phyloP scores from a whole-genome alignment of 2,113 vertebrate species.

The Trochalopteron elliotii region DNA sequence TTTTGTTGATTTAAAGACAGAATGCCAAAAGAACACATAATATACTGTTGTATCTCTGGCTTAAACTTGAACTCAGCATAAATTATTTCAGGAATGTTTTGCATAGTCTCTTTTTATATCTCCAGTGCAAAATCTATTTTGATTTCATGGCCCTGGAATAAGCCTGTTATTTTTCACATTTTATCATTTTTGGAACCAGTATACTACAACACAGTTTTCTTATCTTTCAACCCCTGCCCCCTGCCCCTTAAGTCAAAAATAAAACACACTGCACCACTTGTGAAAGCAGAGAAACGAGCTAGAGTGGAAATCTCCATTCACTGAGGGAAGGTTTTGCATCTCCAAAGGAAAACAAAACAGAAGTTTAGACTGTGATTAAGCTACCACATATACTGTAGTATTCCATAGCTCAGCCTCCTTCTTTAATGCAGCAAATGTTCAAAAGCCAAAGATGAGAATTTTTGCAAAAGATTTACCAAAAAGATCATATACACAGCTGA shows the following conservation, averaged over 20 bases:
- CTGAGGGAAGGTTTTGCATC: not conserved
- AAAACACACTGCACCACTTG: conserved; percentile 24
- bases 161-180: conserved; percentile 57
- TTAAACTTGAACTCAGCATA: conserved; percentile 63
- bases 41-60: conserved; percentile 38
- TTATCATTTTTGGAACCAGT: conserved; percentile 54
- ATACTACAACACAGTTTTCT: not conserved
- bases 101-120: conserved; percentile 53
- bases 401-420: not conserved
- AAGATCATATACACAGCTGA: not conserved
- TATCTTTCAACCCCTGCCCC: not conserved
- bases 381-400: not conserved
- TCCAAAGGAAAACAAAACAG: not conserved
- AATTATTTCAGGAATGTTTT: conserved; percentile 68
- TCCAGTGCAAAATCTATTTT: conserved; percentile 55
- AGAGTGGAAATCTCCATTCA: conserved; percentile 42
- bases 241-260: conserved; percentile 17
- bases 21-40: conserved; percentile 48
- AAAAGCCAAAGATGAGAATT: not conserved
- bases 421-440: not conserved
- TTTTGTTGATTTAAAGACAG: conserved; percentile 48
- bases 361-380: not conserved
- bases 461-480: not conserved
- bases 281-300: not conserved
- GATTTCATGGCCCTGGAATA: conserved; percentile 28